phyloP scores from a whole-genome alignment of 2,113 vertebrate genomes.

The Ia io region DNA sequence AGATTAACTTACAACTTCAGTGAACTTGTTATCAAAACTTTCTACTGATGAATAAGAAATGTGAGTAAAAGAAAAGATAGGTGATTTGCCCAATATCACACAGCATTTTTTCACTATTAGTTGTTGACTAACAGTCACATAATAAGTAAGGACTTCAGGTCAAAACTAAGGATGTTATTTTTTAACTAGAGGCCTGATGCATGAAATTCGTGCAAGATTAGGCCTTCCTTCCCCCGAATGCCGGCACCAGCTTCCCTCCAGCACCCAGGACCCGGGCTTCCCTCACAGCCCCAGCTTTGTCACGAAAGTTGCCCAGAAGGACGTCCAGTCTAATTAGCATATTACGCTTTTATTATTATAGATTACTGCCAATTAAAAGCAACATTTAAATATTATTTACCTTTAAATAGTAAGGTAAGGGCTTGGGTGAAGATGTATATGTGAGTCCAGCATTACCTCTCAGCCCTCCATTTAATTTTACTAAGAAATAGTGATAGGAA shows the following conservation, averaged over 20 bases:
- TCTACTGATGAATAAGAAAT: neutral
- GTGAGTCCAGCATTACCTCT: neutral
- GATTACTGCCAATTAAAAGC: neutral
- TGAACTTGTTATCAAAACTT: neutral
- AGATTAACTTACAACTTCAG: neutral
- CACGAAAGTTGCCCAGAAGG: too few species aligned
- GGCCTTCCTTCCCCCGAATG: too few species aligned
- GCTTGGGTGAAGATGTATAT: neutral
- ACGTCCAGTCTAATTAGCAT: too few species aligned
- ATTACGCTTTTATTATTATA: too few species aligned
- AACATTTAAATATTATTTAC: neutral
- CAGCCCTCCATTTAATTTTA: neutral
- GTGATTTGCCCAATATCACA: neutral
- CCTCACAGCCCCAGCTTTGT: too few species aligned
- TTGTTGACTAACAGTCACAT: neutral
- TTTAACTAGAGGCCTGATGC: neutral
- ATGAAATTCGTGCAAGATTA: too few species aligned
- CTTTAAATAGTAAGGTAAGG: neutral
- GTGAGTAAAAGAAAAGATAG: neutral
- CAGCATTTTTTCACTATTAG: neutral
- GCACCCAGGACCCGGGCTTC: too few species aligned
- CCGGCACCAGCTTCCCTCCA: too few species aligned
- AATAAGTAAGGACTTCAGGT: neutral
- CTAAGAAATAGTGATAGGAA: neutral
- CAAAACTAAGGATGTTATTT: neutral